Percentiles rank a stretch among this genome's conserved stretches.
Conservation (phyloP, 2,797 vertebrate genomes). For the Clarias fuscus region DNA sequence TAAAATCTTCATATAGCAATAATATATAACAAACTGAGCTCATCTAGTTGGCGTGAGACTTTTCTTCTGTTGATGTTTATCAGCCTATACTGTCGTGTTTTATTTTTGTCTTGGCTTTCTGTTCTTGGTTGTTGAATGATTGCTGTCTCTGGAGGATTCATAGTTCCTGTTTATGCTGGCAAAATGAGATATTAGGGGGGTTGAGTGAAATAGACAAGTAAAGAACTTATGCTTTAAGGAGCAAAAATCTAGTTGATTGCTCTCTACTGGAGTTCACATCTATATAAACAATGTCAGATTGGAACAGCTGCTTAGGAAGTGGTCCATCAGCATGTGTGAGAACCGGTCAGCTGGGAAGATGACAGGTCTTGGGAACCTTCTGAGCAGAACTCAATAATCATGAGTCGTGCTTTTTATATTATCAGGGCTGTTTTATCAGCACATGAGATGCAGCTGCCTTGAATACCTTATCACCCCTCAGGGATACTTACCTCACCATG, state of each 20-base stretch:
- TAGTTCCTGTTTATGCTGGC: constrained; percentile 47
- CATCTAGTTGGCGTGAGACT: constrained; percentile 24
- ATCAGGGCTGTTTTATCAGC: constrained; percentile 9
- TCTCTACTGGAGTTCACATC: constrained; percentile 6
- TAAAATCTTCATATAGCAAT: background rate
- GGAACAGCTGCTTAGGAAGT: background rate
- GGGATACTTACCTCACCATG: constrained; percentile 15
- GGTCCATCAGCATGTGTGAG: background rate
- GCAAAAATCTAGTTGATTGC: background rate
- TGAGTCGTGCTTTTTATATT: background rate
- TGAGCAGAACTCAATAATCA: background rate
- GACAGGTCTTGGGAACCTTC: background rate
- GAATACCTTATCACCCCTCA: background rate
- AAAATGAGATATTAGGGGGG: constrained; percentile 12
- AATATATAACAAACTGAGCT: background rate
- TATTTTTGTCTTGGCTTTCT: constrained; percentile 38
- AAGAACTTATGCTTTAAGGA: background rate
- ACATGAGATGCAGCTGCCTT: constrained; percentile 1
- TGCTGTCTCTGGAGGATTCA: constrained; percentile 28
- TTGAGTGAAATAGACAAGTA: constrained; percentile 18
- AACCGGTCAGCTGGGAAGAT: background rate
- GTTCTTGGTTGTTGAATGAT: constrained; percentile 23
- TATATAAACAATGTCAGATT: background rate
- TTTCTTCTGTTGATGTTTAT: constrained; percentile 45
- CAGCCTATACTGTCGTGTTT: constrained; percentile 34